Evolutionary conservation across 2,888 invertebrate genomes (phyloP).

Genomic region (Eupithecia exiguata): DNA sequence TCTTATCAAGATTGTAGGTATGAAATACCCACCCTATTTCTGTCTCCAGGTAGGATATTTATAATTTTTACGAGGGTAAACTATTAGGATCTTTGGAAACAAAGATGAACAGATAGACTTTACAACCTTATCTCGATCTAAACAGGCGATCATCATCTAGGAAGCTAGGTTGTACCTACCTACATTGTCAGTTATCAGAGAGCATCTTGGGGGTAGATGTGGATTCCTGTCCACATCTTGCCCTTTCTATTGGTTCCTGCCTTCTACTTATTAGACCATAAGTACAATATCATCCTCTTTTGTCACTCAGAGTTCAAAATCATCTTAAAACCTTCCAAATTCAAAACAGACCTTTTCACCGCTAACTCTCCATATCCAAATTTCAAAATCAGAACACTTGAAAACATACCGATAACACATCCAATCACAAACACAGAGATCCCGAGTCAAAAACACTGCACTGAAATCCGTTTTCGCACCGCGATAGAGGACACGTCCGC

Average conservation of each 20-base stretch:
- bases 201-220: not conserved
- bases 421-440: conserved; percentile 18
- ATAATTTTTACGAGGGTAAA: not conserved
- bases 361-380: conserved; percentile 2
- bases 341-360: conserved; percentile 2
- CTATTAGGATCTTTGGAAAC: not conserved
- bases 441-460: conserved; percentile 25
- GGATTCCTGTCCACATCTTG: not conserved
- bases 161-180: not conserved
- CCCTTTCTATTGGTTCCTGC: not conserved
- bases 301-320: not conserved
- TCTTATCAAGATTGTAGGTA: not conserved
- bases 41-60: not conserved
- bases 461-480: conserved; percentile 32
- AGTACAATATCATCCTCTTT: not conserved
- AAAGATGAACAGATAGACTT: not conserved
- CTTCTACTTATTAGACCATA: not conserved
- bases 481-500: conserved; percentile 18
- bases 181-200: not conserved
- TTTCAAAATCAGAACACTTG: conserved; percentile 10
- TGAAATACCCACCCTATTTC: not conserved
- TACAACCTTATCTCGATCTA: not conserved
- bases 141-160: not conserved
- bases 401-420: conserved; percentile 18
- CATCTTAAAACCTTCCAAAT: conserved; percentile 2